Conservation (phyloP, 2,888 invertebrate genomes). For the Atethmia centrago region DNA sequence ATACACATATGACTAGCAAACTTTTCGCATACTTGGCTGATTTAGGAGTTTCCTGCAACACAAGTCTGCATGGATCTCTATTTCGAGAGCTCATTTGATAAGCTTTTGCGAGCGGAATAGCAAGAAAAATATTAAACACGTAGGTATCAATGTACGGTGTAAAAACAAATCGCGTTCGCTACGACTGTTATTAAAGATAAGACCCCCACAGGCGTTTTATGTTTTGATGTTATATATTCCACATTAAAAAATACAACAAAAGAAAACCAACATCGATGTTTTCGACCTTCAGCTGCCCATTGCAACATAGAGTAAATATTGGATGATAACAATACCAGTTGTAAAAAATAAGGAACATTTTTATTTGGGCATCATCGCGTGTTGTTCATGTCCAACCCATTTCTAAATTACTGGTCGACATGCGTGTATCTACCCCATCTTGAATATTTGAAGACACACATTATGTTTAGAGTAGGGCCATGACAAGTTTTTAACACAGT, state of each 20-base stretch:
- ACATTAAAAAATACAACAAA: constrained; percentile 50
- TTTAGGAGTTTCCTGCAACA: too few relatives aligned
- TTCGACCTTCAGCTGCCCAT: constrained; percentile 49
- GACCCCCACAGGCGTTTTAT: constrained; percentile 18
- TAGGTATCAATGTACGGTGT: constrained; percentile 19
- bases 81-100: too few relatives aligned
- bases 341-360: constrained; percentile 66
- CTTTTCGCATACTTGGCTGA: too few relatives aligned
- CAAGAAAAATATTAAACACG: constrained; percentile 18
- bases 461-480: constrained; percentile 73
- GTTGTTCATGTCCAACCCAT: constrained; percentile 77
- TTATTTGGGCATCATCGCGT: constrained; percentile 83
- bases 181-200: constrained; percentile 34
- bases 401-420: constrained; percentile 81
- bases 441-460: constrained; percentile 83
- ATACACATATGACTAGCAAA: too few relatives aligned
- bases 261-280: constrained; percentile 49
- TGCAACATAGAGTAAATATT: constrained; percentile 62
- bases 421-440: constrained; percentile 81
- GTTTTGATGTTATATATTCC: constrained; percentile 46
- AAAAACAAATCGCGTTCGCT: constrained; percentile 29
- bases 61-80: too few relatives aligned
- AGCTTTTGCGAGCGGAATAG: constrained; percentile 5
- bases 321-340: constrained; percentile 57
- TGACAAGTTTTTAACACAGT: constrained; percentile 63